These are phyloP conservation scores for Agrochola lychnidis DNA, from an alignment of 2,888 invertebrate genomes.

Conservation along the genomic window DNA sequence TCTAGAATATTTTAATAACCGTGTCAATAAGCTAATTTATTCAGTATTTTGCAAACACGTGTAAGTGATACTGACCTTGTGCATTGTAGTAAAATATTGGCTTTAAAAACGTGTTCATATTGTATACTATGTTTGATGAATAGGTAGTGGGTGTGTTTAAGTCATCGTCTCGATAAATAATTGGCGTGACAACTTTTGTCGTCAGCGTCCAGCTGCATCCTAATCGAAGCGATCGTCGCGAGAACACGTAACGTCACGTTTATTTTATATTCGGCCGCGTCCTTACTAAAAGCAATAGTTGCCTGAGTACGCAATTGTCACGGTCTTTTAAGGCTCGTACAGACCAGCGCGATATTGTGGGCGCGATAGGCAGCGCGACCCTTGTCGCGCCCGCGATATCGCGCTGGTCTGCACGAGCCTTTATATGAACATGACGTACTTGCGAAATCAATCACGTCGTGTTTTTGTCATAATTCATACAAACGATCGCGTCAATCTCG, in stretches of 20 bases:
- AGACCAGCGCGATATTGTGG: too few relatives aligned
- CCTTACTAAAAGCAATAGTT: too few relatives aligned
- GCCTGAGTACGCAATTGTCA: neutral
- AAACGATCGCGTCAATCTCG: neutral
- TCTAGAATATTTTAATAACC: neutral
- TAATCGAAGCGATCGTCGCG: neutral
- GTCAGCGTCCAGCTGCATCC: neutral
- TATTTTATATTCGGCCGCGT: too few relatives aligned
- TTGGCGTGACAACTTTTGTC: neutral
- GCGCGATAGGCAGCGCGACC: too few relatives aligned
- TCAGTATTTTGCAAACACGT: conserved; percentile 7
- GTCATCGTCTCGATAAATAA: neutral
- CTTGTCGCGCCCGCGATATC: too few relatives aligned
- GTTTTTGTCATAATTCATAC: neutral
- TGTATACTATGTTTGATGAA: neutral
- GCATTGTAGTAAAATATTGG: neutral
- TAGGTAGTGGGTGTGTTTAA: too few relatives aligned
- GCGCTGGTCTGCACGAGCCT: too few relatives aligned
- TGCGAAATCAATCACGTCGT: neutral
- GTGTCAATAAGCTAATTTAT: conserved; percentile 1
- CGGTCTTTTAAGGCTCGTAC: too few relatives aligned
- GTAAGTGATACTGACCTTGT: neutral
- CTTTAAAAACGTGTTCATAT: neutral
- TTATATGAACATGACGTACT: neutral
- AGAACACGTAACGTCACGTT: neutral